These are phyloP conservation scores for Pelagia noctiluca DNA, from an alignment of 30 jellyfish, hydroid and myxozoan species.

Conservation along the genomic window DNA sequence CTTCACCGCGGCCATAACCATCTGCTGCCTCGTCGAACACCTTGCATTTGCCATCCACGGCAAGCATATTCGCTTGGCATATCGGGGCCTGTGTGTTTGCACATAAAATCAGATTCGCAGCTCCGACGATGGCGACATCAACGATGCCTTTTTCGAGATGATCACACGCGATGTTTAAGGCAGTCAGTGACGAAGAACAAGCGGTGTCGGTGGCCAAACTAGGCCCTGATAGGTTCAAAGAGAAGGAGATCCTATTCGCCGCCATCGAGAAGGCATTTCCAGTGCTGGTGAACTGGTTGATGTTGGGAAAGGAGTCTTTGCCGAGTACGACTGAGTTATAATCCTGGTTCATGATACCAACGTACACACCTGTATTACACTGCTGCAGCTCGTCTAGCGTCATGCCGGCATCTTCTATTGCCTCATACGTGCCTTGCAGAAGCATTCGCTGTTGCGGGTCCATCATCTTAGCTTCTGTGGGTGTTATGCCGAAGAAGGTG, in stretches of 20 bases:
- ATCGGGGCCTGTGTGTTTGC: constrained; percentile 39
- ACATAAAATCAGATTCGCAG: constrained; percentile 48
- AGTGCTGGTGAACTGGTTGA: constrained; percentile 56
- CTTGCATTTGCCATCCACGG: constrained; percentile 67
- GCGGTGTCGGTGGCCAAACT: constrained; percentile 63
- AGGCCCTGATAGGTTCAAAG: constrained; percentile 64
- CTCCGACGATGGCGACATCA: constrained; percentile 64
- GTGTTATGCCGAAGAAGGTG: constrained; percentile 65
- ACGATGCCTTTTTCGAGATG: constrained; percentile 39
- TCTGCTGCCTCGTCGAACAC: constrained; percentile 67
- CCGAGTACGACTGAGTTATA: not conserved
- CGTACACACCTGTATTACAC: too few relatives aligned
- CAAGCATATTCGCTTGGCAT: constrained; percentile 65
- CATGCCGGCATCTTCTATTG: too few relatives aligned
- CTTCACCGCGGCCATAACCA: constrained; percentile 81
- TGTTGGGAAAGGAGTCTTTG: not conserved
- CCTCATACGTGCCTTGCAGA: constrained; percentile 75
- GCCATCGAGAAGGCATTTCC: constrained; percentile 53
- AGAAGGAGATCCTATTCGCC: constrained; percentile 59
- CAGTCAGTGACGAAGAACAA: constrained; percentile 64
- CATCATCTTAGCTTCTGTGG: too few relatives aligned
- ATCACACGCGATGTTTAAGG: too few relatives aligned
- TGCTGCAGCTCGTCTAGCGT: too few relatives aligned
- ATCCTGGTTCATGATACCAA: constrained; percentile 62
- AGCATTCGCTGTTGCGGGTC: too few relatives aligned